Evolutionary conservation across 2,888 invertebrate genomes (phyloP).

Genomic region (Coleophora deauratella): DNA sequence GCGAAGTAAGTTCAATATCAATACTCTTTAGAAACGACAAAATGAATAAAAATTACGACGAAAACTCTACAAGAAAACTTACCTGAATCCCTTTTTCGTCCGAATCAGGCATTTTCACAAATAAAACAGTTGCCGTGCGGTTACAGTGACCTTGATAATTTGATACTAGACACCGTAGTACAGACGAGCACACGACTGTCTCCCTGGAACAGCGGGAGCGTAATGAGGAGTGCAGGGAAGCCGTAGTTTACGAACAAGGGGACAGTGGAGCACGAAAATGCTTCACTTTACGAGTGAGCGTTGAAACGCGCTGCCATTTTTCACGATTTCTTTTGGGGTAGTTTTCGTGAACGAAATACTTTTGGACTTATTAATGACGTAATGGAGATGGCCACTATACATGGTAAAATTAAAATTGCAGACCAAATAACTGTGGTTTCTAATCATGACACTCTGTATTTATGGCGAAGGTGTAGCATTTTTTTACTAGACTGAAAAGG

Average conservation of each 20-base stretch:
- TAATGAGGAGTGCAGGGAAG: slow-evolving; percentile 21
- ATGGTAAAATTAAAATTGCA: too few relatives aligned
- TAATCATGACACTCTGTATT: too few relatives aligned
- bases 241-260: slow-evolving; percentile 15
- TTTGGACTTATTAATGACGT: too few relatives aligned
- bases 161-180: not conserved
- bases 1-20: not conserved
- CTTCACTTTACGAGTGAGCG: not conserved
- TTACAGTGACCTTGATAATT: not conserved
- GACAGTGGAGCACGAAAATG: slow-evolving; percentile 19
- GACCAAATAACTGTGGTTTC: too few relatives aligned
- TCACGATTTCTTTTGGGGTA: too few relatives aligned
- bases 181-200: slow-evolving; percentile 12
- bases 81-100: slow-evolving; percentile 51
- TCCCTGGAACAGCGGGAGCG: slow-evolving; percentile 18
- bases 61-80: slow-evolving; percentile 12
- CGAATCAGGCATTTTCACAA: slow-evolving; percentile 33
- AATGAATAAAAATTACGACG: not conserved
- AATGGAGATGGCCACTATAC: too few relatives aligned
- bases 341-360: too few relatives aligned
- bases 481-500: too few relatives aligned
- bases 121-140: not conserved
- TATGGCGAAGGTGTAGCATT: too few relatives aligned
- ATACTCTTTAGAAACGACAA: too few relatives aligned
- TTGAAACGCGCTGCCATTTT: too few relatives aligned